A percentile compares a stretch with the other conserved stretches of the same genome.
Conservation (phyloP, 2,113 vertebrate genomes). For the Catagonus wagneri region DNA sequence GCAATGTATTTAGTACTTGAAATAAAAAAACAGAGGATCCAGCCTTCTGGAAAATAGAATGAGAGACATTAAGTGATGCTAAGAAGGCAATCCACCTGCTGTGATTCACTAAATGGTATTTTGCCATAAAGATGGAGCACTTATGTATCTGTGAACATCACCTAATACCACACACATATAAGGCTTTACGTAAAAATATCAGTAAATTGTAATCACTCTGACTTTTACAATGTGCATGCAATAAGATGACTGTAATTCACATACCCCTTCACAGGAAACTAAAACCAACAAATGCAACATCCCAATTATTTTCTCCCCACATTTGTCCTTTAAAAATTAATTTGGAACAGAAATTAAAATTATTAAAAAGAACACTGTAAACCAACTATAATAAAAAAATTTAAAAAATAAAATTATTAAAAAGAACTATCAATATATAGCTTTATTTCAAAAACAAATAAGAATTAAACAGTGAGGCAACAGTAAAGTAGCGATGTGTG, state of each 20-base stretch:
- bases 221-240: conserved; percentile 71
- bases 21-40: not conserved
- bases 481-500: conserved; percentile 32
- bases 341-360: conserved; percentile 71
- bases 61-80: conserved; percentile 45
- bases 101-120: conserved; percentile 49
- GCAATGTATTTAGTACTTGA: conserved; percentile 56
- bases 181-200: conserved; percentile 56
- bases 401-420: no score
- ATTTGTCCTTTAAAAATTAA: conserved; percentile 68
- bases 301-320: conserved; percentile 29
- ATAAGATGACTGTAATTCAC: conserved; percentile 71
- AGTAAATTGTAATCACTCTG: conserved; percentile 56
- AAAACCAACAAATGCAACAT: conserved; percentile 33
- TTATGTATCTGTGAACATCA: conserved; percentile 67
- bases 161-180: conserved; percentile 72
- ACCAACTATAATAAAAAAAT: not conserved
- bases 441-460: conserved; percentile 70
- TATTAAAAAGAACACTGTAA: not conserved
- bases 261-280: conserved; percentile 54
- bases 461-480: conserved; percentile 73
- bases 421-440: conserved; percentile 68
- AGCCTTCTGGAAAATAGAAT: conserved; percentile 21
- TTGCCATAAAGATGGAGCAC: conserved; percentile 72
- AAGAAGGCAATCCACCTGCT: conserved; percentile 48